Evolutionary conservation across 2,888 invertebrate species (phyloP).

Genomic region (Neoascia interrupta): DNA sequence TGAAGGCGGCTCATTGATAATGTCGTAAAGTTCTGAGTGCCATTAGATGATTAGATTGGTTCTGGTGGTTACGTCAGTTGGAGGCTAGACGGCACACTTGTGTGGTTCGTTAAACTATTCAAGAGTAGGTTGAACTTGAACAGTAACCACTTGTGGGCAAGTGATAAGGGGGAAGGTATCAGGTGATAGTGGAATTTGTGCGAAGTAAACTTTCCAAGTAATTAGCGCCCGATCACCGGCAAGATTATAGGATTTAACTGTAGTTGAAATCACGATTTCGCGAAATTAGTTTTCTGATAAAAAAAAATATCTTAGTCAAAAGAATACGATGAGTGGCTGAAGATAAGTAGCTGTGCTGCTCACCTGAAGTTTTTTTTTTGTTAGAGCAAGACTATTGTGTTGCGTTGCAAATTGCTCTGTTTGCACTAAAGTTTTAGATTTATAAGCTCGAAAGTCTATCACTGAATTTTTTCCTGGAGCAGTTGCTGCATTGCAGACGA

Average conservation of each 20-base stretch:
- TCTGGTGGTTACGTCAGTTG: not conserved
- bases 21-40: not conserved
- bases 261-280: not conserved
- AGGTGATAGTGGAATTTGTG: not conserved
- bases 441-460: too few species aligned
- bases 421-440: too few species aligned
- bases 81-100: not conserved
- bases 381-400: too few species aligned
- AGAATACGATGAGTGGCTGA: not conserved
- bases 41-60: not conserved
- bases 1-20: not conserved
- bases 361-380: too few species aligned
- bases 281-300: not conserved
- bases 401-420: too few species aligned
- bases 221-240: too few species aligned
- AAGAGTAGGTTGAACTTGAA: not conserved
- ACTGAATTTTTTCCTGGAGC: too few species aligned
- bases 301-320: not conserved
- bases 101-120: not conserved
- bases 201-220: not conserved
- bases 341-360: too few species aligned
- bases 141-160: not conserved
- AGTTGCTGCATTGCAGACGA: too few species aligned
- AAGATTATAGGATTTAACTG: not conserved
- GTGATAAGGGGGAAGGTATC: not conserved